Percentiles rank a stretch among this genome's conserved stretches.
phyloP scores from a whole-genome alignment of 2,888 invertebrate species.

The Syrphus vitripennis region DNA sequence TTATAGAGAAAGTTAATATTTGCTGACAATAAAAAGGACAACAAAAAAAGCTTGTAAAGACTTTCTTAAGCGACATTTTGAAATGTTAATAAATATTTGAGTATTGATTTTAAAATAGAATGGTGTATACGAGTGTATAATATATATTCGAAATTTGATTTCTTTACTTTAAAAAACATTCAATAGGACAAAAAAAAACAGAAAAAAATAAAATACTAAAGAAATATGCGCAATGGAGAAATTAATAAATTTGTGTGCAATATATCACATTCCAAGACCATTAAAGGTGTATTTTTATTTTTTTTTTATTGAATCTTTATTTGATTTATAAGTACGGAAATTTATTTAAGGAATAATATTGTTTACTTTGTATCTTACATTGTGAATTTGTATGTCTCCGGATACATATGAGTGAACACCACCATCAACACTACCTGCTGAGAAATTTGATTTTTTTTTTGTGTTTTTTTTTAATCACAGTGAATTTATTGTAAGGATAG shows the following conservation, averaged over 20 bases:
- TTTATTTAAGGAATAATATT: constrained; percentile 38
- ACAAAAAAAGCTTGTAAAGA: constrained; percentile 62
- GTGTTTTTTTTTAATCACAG: constrained; percentile 17
- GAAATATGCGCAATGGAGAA: constrained; percentile 52
- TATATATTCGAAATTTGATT: background rate
- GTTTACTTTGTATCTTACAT: constrained; percentile 76
- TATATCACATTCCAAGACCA: constrained; percentile 73
- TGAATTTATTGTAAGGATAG: background rate
- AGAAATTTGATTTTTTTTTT: constrained; percentile 59
- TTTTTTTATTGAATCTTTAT: background rate
- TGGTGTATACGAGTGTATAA: constrained; percentile 53
- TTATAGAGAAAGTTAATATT: constrained; percentile 22
- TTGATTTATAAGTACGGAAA: constrained; percentile 35
- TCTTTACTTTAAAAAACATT: constrained; percentile 51
- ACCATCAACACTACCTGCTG: constrained; percentile 77
- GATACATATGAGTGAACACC: constrained; percentile 77
- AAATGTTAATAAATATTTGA: constrained; percentile 30
- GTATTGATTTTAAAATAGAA: constrained; percentile 44
- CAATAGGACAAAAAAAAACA: constrained; percentile 23
- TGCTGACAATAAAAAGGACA: constrained; percentile 37
- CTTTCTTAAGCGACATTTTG: constrained; percentile 52
- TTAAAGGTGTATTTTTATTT: constrained; percentile 56
- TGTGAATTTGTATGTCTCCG: constrained; percentile 80
- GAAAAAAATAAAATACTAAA: background rate
- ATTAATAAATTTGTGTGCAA: constrained; percentile 55